Percentiles rank a stretch among this genome's conserved stretches.
Conservation (phyloP, 2,888 invertebrate species). For the Oxytorus armatus region DNA sequence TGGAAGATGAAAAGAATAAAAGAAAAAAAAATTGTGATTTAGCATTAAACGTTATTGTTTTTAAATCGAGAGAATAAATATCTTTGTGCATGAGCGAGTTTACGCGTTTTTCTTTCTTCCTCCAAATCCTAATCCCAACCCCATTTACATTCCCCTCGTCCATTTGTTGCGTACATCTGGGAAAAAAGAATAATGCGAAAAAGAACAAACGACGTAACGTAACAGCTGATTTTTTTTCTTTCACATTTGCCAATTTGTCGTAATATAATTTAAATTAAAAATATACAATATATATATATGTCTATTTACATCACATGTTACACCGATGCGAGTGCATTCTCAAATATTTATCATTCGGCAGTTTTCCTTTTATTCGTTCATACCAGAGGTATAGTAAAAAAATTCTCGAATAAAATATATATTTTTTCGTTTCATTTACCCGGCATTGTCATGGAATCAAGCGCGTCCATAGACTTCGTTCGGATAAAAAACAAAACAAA, state of each 20-base stretch:
- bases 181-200: not conserved
- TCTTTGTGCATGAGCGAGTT: slow-evolving; percentile 48
- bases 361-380: not conserved
- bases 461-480: not conserved
- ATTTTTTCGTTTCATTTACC: not conserved
- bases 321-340: not conserved
- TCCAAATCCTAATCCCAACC: not conserved
- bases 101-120: slow-evolving; percentile 15
- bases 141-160: not conserved
- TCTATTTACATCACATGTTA: slow-evolving; percentile 28
- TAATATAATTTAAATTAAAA: slow-evolving; percentile 24
- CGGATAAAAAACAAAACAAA: not conserved
- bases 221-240: not conserved
- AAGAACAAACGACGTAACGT: not conserved
- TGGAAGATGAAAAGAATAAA: too few relatives aligned
- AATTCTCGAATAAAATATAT: not conserved
- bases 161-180: not conserved
- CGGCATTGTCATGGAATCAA: not conserved
- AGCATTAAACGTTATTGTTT: slow-evolving; percentile 52
- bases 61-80: slow-evolving; percentile 50
- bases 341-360: slow-evolving; percentile 12
- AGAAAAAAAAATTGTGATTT: slow-evolving; percentile 57
- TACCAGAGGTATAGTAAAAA: too few relatives aligned
- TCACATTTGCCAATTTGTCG: slow-evolving; percentile 3
- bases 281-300: slow-evolving; percentile 24